These are phyloP conservation scores for Ophioninae sp. DNA, from an alignment of 2,888 invertebrate genomes.

Conservation along the genomic window DNA sequence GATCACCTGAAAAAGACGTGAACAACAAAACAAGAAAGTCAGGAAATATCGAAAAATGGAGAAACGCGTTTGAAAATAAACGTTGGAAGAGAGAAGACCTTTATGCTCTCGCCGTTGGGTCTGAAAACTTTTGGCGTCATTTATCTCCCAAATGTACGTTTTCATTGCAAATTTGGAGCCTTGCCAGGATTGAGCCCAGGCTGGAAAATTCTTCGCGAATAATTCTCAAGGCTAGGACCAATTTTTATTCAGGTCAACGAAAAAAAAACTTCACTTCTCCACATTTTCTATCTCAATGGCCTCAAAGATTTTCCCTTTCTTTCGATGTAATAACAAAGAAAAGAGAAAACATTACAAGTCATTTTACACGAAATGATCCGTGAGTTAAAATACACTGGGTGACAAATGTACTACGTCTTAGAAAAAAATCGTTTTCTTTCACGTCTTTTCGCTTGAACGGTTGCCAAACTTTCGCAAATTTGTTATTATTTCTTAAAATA, in stretches of 20 bases:
- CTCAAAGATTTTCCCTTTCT: not conserved
- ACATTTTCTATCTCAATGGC: not conserved
- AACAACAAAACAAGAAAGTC: not conserved
- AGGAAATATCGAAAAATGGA: not conserved
- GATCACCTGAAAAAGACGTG: not conserved
- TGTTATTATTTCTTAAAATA: not conserved
- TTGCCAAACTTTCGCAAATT: conserved; percentile 28
- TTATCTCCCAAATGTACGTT: not conserved
- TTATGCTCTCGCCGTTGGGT: not conserved
- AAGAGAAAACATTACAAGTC: not conserved
- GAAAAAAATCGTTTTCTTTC: conserved; percentile 16
- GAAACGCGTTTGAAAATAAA: not conserved
- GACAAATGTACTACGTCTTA: conserved; percentile 19
- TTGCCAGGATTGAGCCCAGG: conserved; percentile 18
- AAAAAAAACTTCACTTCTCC: not conserved
- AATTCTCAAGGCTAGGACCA: not conserved
- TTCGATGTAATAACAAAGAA: not conserved
- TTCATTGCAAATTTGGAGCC: not conserved
- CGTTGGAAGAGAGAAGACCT: not conserved
- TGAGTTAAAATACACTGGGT: conserved; percentile 18
- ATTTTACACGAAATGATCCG: conserved; percentile 1
- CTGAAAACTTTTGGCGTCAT: not conserved
- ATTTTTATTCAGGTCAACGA: not conserved
- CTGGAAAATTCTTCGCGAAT: not conserved
- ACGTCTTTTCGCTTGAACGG: conserved; percentile 8